Base-by-base conservation (phyloP, 2,113 vertebrate species). In the Toxotes jaculatrix region DNA sequence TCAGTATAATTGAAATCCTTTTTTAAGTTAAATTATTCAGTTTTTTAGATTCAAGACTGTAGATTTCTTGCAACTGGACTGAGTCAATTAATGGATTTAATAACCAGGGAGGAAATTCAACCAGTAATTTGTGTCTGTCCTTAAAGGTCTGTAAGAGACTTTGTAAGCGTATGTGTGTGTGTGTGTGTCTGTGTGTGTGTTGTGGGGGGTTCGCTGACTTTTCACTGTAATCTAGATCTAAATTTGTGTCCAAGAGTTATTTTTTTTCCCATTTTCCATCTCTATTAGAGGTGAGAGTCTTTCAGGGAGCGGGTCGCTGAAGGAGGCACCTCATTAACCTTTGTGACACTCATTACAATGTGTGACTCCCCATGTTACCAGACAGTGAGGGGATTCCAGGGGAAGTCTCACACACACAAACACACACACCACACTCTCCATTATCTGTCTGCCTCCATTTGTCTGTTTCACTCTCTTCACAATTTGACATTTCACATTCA, bases 261-360 rank as follows among this genome's bases (percentile, higher is more conserved):
- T 23, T 34, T 74, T 12, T 9, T 53, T 70, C 21, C 2, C 17
- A 23, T 68, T 59, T 65, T 32, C 55, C 36, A 7, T 77, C 43
- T 88, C 60, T 77, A 62, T 85, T 83, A 61, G 59, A 40, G 70
- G 56, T 65, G 34, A 60, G 45, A 68, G 74, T 81, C 67, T 82
- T 47, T 21, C 53, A 72, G 40, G 74, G 73, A 74, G 27, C 21
- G 12, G 65, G 83, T 57, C 42, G 36, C 59, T 9, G 23, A 63
- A 64, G 78, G 76, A 87, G 31, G 70, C 75, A 70, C 73, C 88
- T 89, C 87, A 91, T 93, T 94, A 93, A 93, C 92, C 92, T 92
- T 61, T 68, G 86, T 51, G 79, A 81, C 83, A 83, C 76, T 83
- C 82, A 85, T 87, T 85, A 86, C 82, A 76, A 49, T 51, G 80